Percentiles rank a stretch among this genome's conserved stretches.
Evolutionary conservation across 2,888 invertebrate genomes (phyloP).

Genomic region (Troides oblongomaculatus): DNA sequence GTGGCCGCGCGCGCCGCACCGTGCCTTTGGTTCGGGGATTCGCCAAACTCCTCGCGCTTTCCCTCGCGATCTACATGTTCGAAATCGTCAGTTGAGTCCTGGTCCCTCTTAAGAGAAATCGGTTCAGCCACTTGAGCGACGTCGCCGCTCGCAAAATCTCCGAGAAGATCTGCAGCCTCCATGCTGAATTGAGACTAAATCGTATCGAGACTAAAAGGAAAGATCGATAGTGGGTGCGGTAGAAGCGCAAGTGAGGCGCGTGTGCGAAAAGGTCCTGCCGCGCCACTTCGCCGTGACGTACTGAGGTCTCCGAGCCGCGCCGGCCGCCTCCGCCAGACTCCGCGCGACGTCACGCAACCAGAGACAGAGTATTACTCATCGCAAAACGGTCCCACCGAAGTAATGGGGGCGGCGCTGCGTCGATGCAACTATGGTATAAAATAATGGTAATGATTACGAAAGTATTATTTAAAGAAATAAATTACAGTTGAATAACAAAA

Average conservation of each 20-base stretch:
- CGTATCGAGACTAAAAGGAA: constrained; percentile 36
- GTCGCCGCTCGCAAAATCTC: constrained; percentile 64
- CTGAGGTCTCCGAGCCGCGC: constrained; percentile 55
- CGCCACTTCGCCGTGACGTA: constrained; percentile 63
- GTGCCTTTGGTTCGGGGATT: constrained; percentile 54
- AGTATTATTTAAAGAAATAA: constrained; percentile 1
- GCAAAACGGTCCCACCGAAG: constrained; percentile 47
- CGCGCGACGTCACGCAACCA: constrained; percentile 72
- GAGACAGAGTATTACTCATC: constrained; percentile 75
- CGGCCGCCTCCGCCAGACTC: constrained; percentile 54
- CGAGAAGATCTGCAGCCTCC: constrained; percentile 64
- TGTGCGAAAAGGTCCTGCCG: constrained; percentile 58
- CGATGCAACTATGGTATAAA: constrained; percentile 33
- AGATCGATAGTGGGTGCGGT: constrained; percentile 61
- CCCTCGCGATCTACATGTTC: constrained; percentile 85
- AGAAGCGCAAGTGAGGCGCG: constrained; percentile 44
- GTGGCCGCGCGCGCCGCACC: constrained; percentile 49
- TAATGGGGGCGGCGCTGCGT: constrained; percentile 44
- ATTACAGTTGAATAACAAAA: neutral
- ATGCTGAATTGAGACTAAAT: constrained; percentile 44
- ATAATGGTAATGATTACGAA: constrained; percentile 13
- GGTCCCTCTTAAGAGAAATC: constrained; percentile 76
- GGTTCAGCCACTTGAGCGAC: constrained; percentile 38
- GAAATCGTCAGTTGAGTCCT: constrained; percentile 87
- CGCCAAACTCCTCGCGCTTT: constrained; percentile 54